These are phyloP conservation scores for Rhyzopertha dominica DNA, from an alignment of 1,140 invertebrate genomes.

Conservation along the genomic window DNA sequence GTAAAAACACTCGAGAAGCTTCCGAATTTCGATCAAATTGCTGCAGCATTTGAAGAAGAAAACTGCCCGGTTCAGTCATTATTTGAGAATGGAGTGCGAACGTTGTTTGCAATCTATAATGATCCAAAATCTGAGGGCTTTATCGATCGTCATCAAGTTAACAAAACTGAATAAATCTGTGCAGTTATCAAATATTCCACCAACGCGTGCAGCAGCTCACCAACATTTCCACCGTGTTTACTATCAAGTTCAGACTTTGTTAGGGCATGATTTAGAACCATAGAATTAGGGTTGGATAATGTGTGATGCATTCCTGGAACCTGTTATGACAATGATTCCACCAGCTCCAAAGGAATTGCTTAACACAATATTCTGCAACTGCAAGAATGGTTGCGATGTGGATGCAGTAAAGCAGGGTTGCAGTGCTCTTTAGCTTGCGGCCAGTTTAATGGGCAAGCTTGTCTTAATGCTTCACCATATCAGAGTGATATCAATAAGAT, in stretches of 20 bases:
- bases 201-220: too few species aligned
- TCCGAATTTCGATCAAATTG: slow-evolving; percentile 32
- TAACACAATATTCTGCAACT: too few species aligned
- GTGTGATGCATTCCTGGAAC: too few species aligned
- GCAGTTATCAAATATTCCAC: slow-evolving; percentile 6
- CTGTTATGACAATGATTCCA: too few species aligned
- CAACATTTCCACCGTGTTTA: too few species aligned
- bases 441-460: slow-evolving; percentile 7
- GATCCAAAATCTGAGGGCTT: slow-evolving; percentile 36
- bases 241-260: too few species aligned
- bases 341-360: too few species aligned
- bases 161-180: slow-evolving; percentile 16
- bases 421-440: slow-evolving; percentile 6
- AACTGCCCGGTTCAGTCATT: slow-evolving; percentile 31
- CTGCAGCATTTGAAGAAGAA: slow-evolving; percentile 39
- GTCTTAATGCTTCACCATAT: slow-evolving; percentile 7
- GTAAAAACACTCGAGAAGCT: slow-evolving; percentile 27
- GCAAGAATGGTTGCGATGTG: too few species aligned
- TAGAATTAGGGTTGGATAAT: too few species aligned
- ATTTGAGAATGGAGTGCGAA: slow-evolving; percentile 36
- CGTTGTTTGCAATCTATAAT: slow-evolving; percentile 37
- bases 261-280: neutral
- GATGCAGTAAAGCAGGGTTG: too few species aligned
- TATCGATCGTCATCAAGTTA: slow-evolving; percentile 14
- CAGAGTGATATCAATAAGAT: slow-evolving; percentile 5